These are phyloP conservation scores for Chloropsis cyanopogon DNA, from an alignment of 2,113 vertebrate genomes.

Conservation along the genomic window DNA sequence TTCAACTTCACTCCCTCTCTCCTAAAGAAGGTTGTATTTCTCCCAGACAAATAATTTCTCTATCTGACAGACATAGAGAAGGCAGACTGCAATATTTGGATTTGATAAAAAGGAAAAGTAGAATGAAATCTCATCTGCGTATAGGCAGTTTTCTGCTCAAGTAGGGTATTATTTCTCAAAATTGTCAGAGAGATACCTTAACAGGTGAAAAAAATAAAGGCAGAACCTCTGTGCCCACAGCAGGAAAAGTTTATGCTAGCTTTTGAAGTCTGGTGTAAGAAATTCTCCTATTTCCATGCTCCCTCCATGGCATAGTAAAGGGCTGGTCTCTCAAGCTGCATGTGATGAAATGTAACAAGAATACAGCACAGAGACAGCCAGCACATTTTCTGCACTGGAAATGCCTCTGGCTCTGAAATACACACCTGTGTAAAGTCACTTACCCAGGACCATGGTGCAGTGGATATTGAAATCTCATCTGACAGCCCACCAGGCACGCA, in stretches of 20 bases:
- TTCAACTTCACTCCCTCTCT: neutral
- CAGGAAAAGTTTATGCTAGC: neutral
- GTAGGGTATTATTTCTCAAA: neutral
- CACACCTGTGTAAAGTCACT: neutral
- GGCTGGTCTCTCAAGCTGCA: neutral
- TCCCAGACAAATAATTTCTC: neutral
- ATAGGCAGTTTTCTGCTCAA: neutral
- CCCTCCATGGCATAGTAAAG: neutral
- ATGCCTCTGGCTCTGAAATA: conserved; percentile 7
- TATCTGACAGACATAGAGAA: neutral
- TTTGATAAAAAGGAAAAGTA: neutral
- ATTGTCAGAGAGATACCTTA: neutral
- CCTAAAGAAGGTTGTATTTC: neutral
- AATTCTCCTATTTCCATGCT: neutral
- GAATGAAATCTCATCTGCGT: neutral
- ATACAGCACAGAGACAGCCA: neutral
- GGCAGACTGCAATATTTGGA: neutral
- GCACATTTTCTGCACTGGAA: neutral
- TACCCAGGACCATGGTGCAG: neutral
- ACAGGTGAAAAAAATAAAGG: neutral
- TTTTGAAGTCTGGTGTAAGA: neutral
- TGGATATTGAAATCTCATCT: neutral
- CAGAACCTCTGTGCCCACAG: neutral
- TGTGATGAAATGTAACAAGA: neutral
- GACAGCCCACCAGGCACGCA: neutral